phyloP scores from a whole-genome alignment of 2,888 invertebrate genomes.

The Zhengitettix transpicula region DNA sequence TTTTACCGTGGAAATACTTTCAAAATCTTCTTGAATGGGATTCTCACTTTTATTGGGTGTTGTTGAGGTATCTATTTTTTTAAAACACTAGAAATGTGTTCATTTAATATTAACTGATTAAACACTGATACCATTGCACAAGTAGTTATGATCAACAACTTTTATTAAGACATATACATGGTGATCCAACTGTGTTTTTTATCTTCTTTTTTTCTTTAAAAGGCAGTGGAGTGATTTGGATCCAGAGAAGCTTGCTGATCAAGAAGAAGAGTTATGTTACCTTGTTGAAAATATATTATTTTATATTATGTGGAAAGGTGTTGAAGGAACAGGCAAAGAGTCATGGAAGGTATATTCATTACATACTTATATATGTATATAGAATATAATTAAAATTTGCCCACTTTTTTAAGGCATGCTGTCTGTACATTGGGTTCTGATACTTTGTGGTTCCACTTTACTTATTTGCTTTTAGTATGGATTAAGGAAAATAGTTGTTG shows the following conservation, averaged over 20 bases:
- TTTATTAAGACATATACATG: too few relatives aligned
- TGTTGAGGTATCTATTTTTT: too few relatives aligned
- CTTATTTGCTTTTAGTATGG: background rate
- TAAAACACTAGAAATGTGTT: too few relatives aligned
- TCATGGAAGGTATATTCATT: slow-evolving; percentile 34
- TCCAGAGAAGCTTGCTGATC: slow-evolving; percentile 22
- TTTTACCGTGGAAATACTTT: too few relatives aligned
- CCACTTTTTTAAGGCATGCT: background rate
- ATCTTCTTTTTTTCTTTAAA: slow-evolving; percentile 8
- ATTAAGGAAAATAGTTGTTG: too few relatives aligned
- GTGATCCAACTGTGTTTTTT: too few relatives aligned
- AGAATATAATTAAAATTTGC: background rate
- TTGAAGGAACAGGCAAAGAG: slow-evolving; percentile 33
- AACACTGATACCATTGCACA: too few relatives aligned
- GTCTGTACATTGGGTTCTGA: background rate
- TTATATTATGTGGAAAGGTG: slow-evolving; percentile 41
- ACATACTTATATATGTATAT: background rate
- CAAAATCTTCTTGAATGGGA: too few relatives aligned
- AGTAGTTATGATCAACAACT: too few relatives aligned
- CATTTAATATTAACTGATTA: too few relatives aligned
- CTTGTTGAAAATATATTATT: slow-evolving; percentile 37
- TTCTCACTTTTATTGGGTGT: too few relatives aligned
- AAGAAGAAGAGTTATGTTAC: slow-evolving; percentile 38
- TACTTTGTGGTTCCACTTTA: background rate
- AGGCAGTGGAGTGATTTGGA: slow-evolving; percentile 20